Percentiles rank a stretch among this genome's conserved stretches.
Conservation (phyloP, 2,797 vertebrate species). For the Lepidocolaptes lacrymiger region DNA sequence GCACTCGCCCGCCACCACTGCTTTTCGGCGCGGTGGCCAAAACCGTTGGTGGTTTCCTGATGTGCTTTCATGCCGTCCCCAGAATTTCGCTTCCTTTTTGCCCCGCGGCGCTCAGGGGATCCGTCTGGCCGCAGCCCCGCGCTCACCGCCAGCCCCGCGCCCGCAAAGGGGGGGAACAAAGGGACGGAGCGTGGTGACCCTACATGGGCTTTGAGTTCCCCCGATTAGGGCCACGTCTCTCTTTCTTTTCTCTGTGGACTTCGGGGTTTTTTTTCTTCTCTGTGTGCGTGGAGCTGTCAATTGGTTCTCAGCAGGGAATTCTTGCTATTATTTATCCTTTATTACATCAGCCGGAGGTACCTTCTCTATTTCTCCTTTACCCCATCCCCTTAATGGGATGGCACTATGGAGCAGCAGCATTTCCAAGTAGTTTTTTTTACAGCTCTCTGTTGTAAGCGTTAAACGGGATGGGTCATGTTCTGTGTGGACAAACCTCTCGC, state of each 20-base stretch:
- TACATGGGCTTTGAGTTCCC: not conserved
- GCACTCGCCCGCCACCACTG: not conserved
- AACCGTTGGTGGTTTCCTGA: slow-evolving; percentile 80
- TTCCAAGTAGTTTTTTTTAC: not conserved
- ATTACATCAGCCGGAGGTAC: slow-evolving; percentile 7
- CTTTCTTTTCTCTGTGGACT: not conserved
- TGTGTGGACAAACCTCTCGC: not conserved
- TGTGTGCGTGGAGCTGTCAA: not conserved
- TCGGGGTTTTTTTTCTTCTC: not conserved
- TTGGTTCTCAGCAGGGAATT: slow-evolving; percentile 36
- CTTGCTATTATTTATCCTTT: slow-evolving; percentile 5
- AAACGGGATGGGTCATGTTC: not conserved
- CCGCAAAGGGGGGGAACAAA: slow-evolving; percentile 7
- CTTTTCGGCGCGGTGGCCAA: not conserved
- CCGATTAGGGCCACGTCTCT: not conserved
- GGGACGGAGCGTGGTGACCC: not conserved
- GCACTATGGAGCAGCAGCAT: not conserved
- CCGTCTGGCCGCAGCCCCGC: not conserved
- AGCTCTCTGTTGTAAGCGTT: not conserved
- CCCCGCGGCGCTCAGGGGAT: not conserved
- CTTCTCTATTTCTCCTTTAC: slow-evolving; percentile 21
- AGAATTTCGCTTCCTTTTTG: slow-evolving; percentile 66
- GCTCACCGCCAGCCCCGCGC: not conserved
- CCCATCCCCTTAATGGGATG: not conserved
- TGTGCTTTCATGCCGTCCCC: slow-evolving; percentile 58